Evolutionary conservation across 2,888 invertebrate species (phyloP).

Genomic region (Serripes groenlandicus): DNA sequence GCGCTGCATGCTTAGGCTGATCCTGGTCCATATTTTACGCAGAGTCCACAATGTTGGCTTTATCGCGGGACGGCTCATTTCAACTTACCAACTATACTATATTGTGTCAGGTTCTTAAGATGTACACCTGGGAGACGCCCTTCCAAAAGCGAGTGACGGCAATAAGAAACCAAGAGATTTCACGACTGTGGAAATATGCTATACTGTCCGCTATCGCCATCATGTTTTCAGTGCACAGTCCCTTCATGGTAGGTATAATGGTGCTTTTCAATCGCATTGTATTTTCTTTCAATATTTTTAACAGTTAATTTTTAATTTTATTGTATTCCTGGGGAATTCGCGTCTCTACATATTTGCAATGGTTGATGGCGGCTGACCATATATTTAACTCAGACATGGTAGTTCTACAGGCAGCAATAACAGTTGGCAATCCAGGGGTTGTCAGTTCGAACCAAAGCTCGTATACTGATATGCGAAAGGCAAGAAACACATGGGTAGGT

Average conservation of each 20-base stretch:
- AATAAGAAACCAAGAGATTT: conserved; percentile 95
- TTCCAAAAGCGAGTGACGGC: conserved; percentile 95
- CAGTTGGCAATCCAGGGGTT: too few relatives aligned
- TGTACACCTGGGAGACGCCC: conserved; percentile 98
- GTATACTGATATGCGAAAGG: too few relatives aligned
- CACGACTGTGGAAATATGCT: conserved; percentile 94
- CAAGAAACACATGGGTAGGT: too few relatives aligned
- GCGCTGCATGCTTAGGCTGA: not conserved
- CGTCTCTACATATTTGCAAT: too few relatives aligned
- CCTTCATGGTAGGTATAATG: conserved; percentile 94
- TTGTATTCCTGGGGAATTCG: too few relatives aligned
- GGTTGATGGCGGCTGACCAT: too few relatives aligned
- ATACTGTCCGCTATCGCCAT: conserved; percentile 90
- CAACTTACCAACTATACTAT: not conserved
- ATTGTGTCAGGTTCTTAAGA: conserved; percentile 89
- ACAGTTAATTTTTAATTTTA: too few relatives aligned
- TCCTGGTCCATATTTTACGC: not conserved
- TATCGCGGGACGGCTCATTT: not conserved
- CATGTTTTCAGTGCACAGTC: conserved; percentile 97
- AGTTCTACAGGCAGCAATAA: too few relatives aligned
- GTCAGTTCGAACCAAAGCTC: too few relatives aligned
- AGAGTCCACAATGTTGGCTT: not conserved
- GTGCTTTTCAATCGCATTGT: too few relatives aligned
- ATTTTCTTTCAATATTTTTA: too few relatives aligned
- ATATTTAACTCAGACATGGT: too few relatives aligned